These are phyloP conservation scores for Dicyrtoma fusca DNA, from an alignment of 2,888 invertebrate species.

Conservation along the genomic window DNA sequence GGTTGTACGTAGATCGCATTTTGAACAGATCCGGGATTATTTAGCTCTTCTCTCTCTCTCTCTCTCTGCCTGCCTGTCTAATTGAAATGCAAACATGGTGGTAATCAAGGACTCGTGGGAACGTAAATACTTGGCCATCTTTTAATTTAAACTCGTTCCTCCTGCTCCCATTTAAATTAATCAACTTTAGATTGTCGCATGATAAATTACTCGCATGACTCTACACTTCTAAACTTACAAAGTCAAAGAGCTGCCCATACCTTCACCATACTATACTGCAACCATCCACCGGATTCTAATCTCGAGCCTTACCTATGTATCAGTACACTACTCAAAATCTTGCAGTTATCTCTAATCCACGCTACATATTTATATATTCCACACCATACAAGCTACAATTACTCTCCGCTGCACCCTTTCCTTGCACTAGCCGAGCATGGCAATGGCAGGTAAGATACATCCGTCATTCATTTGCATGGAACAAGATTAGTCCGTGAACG, in stretches of 20 bases:
- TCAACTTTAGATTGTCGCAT: slow-evolving; percentile 6
- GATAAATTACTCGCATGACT: slow-evolving; percentile 16
- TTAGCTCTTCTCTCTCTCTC: no score
- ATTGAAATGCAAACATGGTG: slow-evolving; percentile 18
- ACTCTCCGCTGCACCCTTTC: no score
- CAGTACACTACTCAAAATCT: no score
- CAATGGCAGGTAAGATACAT: no score
- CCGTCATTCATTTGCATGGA: no score
- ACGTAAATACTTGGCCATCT: background rate
- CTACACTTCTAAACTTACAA: background rate
- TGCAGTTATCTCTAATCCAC: background rate
- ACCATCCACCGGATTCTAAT: no score
- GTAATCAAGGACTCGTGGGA: slow-evolving; percentile 10
- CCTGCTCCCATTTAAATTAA: slow-evolving; percentile 25
- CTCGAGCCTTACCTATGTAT: no score
- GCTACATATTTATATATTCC: background rate
- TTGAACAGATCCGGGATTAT: background rate
- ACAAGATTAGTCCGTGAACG: no score
- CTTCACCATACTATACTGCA: background rate
- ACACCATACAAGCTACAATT: background rate
- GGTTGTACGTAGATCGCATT: no score
- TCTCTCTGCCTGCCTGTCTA: no score
- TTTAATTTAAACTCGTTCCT: slow-evolving; percentile 16
- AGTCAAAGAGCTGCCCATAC: background rate
- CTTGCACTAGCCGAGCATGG: no score